Conservation (phyloP, 1,140 invertebrate genomes). For the Hermatobates lingyangjiaoensis region DNA sequence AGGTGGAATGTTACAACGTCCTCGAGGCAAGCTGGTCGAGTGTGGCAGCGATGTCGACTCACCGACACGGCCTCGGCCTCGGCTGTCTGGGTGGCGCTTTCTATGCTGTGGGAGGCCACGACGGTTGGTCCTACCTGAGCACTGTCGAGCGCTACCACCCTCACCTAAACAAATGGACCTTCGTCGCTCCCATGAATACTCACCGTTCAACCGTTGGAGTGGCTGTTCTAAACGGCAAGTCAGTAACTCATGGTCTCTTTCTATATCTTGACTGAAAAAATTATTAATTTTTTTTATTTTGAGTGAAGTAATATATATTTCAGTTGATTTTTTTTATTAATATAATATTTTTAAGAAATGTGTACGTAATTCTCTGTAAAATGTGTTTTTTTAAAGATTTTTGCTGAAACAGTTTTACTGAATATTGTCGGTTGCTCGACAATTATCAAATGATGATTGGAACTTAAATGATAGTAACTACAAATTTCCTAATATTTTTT, state of each 20-base stretch:
- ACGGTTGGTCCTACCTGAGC: constrained; percentile 85
- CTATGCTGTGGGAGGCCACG: constrained; percentile 88
- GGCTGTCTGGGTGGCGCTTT: constrained; percentile 71
- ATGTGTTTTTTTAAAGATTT: too few relatives aligned
- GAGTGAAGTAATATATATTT: too few relatives aligned
- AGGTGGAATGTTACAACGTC: constrained; percentile 60
- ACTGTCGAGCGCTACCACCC: constrained; percentile 87
- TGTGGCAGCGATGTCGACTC: constrained; percentile 76
- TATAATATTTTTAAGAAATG: too few relatives aligned
- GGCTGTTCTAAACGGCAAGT: constrained; percentile 64
- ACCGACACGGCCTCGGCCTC: constrained; percentile 40
- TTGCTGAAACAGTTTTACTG: too few relatives aligned
- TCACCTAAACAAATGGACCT: constrained; percentile 62
- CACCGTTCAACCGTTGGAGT: constrained; percentile 76
- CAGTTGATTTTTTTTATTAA: too few relatives aligned
- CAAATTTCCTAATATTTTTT: too few relatives aligned
- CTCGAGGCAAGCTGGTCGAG: constrained; percentile 57
- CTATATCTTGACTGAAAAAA: too few relatives aligned
- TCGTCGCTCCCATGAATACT: constrained; percentile 68
- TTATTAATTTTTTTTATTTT: too few relatives aligned
- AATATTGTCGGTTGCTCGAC: too few relatives aligned
- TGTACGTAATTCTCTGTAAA: too few relatives aligned
- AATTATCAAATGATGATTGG: too few relatives aligned
- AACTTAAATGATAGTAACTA: too few relatives aligned
- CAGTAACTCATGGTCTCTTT: constrained; percentile 19